Evolutionary conservation across 37 sponge, comb jelly and placozoan species (phyloP), one percentile per base, ranked within the genome.

Genomic region (Axinella damicornis): DNA sequence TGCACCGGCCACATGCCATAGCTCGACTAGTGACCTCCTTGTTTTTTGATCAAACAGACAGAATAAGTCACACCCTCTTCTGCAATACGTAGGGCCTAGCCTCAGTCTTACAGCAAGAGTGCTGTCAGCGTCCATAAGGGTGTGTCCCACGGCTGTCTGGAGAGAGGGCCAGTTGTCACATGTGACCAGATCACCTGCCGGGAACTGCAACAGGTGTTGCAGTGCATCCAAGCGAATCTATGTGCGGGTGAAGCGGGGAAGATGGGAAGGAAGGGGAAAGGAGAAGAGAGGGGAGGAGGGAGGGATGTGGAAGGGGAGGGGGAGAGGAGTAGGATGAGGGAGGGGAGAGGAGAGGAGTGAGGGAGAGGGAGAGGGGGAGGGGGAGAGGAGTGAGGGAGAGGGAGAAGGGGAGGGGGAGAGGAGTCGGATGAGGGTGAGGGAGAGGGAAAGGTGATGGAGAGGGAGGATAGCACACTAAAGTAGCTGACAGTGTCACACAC

Each of bases 151-250:
- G 20, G 83, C 81, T 15, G 53, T 27, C 37, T 59, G 81, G 71
- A 94, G 82, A n/a, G 21, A 57, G 15, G 78, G 57, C 94, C 94
- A 94, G 38, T 74, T 74, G 33, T 94, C 91, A 58, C 52, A 76
- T 64, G 57, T 69, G 2, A 94, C 68, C 53, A 89, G 61, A 70
- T 94, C 94, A 16, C 94, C 92, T 33, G 83, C 53, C 25, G 91
- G 87, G 60, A 89, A 90, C 57, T 90, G 87, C 13, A 69, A 65
- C 33, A 94, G 73, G 56, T 83, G 81, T 30, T 62, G 83, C 73
- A 94, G 68, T 17, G 83, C 81, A 27, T 90, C 83, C 33, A 87
- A 55, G 35, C 92, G 72, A 41, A 83, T 80, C 94, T 93, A 66
- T 13, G 33, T 18, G 13, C 6, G 13, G 18, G 15, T 15, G 18